Conservation (phyloP, 2,797 vertebrate genomes). For the Poeciliopsis presidionis region DNA sequence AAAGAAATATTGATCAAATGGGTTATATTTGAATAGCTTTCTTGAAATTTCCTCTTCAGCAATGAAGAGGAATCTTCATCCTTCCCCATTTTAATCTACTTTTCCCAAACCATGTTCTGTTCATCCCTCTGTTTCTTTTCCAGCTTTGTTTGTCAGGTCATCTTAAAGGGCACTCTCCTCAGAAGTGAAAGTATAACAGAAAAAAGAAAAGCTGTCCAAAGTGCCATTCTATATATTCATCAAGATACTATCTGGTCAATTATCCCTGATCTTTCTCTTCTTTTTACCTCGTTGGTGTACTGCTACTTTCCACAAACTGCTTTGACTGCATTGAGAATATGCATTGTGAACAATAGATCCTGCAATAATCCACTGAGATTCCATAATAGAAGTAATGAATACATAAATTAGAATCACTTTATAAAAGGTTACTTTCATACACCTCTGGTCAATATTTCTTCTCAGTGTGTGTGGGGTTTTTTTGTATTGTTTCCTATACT, state of each 20-base stretch:
- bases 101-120: slow-evolving; percentile 30
- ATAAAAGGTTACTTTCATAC: slow-evolving; percentile 9
- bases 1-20: background rate
- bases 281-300: slow-evolving; percentile 23
- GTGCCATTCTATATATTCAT: slow-evolving; percentile 19
- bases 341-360: slow-evolving; percentile 41
- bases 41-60: background rate
- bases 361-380: slow-evolving; percentile 36
- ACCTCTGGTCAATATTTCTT: background rate
- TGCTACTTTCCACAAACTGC: slow-evolving; percentile 29
- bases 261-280: slow-evolving; percentile 9
- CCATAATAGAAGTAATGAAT: slow-evolving; percentile 14
- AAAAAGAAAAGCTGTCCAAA: slow-evolving; percentile 30
- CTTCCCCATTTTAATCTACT: background rate
- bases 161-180: slow-evolving; percentile 27
- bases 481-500: background rate
- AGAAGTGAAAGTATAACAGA: slow-evolving; percentile 24
- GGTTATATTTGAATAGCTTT: background rate
- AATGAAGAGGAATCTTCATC: no score
- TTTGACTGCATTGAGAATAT: slow-evolving; percentile 55
- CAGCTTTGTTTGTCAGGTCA: slow-evolving; percentile 21
- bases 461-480: background rate
- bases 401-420: slow-evolving; percentile 13
- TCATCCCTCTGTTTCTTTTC: slow-evolving; percentile 24
- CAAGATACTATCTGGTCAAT: background rate